Conservation (phyloP, 2,797 vertebrate species). For the Melanotaenia maccullochi region DNA sequence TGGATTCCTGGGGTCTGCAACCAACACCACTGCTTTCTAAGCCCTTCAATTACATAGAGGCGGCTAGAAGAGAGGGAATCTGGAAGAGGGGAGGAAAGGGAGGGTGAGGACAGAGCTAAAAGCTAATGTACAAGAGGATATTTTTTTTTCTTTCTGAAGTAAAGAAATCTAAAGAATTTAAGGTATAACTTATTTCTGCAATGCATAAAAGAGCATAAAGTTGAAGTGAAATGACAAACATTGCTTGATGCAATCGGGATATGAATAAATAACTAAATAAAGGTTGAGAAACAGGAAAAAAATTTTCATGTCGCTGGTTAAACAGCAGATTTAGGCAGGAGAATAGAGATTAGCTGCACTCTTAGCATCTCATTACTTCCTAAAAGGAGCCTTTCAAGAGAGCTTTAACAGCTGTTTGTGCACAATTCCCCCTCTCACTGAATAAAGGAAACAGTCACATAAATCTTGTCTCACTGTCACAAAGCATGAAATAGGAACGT, state of each 20-base stretch:
- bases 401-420: slow-evolving; percentile 61
- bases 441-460: slow-evolving; percentile 34
- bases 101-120: neutral
- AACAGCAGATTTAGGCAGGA: slow-evolving; percentile 68
- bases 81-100: slow-evolving; percentile 60
- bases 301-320: slow-evolving; percentile 75
- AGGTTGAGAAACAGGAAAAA: slow-evolving; percentile 10
- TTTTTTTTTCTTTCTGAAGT: too few species aligned
- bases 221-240: too few species aligned
- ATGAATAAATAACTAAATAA: too few species aligned
- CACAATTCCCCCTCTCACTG: slow-evolving; percentile 33
- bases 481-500: slow-evolving; percentile 40
- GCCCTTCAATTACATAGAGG: slow-evolving; percentile 78
- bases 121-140: too few species aligned
- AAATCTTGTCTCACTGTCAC: slow-evolving; percentile 31
- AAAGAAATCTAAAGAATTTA: too few species aligned
- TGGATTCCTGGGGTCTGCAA: slow-evolving; percentile 80
- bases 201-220: too few species aligned
- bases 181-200: too few species aligned
- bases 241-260: too few species aligned
- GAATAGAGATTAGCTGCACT: slow-evolving; percentile 76
- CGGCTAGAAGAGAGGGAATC: slow-evolving; percentile 70
- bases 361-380: slow-evolving; percentile 80
- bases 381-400: slow-evolving; percentile 75
- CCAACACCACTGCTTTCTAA: slow-evolving; percentile 60